Percentiles rank a stretch among this genome's conserved stretches.
These are phyloP conservation scores for Lutjanus campechanus DNA, from an alignment of 2,797 vertebrate species.

Conservation along the genomic window DNA sequence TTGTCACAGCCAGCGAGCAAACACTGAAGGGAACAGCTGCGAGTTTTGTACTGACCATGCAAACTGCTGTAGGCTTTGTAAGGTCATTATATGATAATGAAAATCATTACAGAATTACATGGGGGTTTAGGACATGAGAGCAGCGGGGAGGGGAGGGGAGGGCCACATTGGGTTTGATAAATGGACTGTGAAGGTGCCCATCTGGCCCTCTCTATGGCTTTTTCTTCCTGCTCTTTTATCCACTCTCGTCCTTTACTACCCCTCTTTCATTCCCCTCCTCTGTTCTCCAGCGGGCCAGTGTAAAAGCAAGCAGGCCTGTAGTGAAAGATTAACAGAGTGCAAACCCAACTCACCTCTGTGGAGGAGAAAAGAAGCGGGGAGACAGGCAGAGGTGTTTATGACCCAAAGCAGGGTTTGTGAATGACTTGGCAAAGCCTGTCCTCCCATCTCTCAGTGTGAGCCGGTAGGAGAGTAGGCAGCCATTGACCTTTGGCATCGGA, in stretches of 20 bases:
- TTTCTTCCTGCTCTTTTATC: constrained; percentile 85
- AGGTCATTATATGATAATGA: constrained; percentile 99
- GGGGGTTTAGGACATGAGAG: constrained; percentile 96
- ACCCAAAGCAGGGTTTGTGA: constrained; percentile 75
- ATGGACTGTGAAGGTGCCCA: constrained; percentile 99
- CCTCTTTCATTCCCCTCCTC: constrained; percentile 79
- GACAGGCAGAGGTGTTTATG: constrained; percentile 81
- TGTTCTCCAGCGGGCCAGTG: constrained; percentile 75
- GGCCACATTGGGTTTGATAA: constrained; percentile 97
- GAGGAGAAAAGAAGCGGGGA: constrained; percentile 69
- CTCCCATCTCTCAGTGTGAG: constrained; percentile 68
- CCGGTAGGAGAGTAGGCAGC: constrained; percentile 73
- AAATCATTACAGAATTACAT: constrained; percentile 99
- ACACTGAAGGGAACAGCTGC: constrained; percentile 91
- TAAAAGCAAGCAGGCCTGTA: constrained; percentile 73
- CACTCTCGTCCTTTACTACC: constrained; percentile 81
- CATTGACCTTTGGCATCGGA: constrained; percentile 81
- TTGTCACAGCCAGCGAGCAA: constrained; percentile 85
- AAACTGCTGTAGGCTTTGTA: constrained; percentile 91
- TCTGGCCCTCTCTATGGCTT: constrained; percentile 93
- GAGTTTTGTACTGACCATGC: constrained; percentile 89
- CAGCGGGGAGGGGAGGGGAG: constrained; percentile 84
- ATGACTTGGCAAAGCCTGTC: constrained; percentile 73
- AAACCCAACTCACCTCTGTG: constrained; percentile 76
- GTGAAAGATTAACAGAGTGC: constrained; percentile 88